Conservation (phyloP, 2,113 vertebrate species). For the Steatornis caripensis region DNA sequence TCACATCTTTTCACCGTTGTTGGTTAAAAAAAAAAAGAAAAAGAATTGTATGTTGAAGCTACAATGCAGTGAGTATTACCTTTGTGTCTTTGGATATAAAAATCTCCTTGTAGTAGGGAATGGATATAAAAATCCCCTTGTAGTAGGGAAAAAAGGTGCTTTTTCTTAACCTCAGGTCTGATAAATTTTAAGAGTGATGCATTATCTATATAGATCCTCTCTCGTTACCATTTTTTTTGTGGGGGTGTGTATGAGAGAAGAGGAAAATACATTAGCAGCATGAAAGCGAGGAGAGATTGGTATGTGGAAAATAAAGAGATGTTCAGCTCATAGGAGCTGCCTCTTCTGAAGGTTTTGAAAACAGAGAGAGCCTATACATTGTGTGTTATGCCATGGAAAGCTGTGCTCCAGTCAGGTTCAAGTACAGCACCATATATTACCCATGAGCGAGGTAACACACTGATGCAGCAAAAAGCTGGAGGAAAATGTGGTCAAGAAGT, state of each 20-base stretch:
- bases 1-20: constrained; percentile 71
- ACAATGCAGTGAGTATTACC: constrained; percentile 21
- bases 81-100: constrained; percentile 50
- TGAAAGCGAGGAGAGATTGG: background rate
- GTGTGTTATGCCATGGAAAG: background rate
- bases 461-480: background rate
- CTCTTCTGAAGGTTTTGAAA: background rate
- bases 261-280: background rate
- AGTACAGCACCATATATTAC: background rate
- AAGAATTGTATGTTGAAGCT: constrained; percentile 11
- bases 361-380: background rate
- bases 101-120: no score
- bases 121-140: no score
- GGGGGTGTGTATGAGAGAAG: background rate
- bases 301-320: background rate
- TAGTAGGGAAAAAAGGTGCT: background rate
- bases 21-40: background rate
- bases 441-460: accelerated
- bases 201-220: background rate
- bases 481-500: background rate
- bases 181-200: background rate
- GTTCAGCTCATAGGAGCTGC: background rate
- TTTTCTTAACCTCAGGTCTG: background rate
- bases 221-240: background rate
- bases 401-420: background rate